phyloP scores from a whole-genome alignment of 2,797 vertebrate species.

The Triplophysa bombifrons region DNA sequence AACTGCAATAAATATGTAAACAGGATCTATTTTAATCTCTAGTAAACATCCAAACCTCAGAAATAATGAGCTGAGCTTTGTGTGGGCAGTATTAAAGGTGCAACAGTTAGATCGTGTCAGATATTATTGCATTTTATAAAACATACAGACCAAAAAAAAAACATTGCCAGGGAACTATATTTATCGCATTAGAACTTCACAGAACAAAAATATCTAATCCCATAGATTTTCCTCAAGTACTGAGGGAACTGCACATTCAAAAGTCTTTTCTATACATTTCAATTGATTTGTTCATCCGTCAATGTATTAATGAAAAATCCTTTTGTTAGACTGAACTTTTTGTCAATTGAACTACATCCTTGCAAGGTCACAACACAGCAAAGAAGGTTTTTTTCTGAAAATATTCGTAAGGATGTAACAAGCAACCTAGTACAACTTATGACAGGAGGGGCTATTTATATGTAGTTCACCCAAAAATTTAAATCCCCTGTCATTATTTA shows the following conservation, averaged over 20 bases:
- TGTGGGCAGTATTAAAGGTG: background rate
- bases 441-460: background rate
- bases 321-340: background rate
- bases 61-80: conserved; percentile 16
- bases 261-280: background rate
- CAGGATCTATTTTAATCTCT: conserved; percentile 35
- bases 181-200: background rate
- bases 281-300: background rate
- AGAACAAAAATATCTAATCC: background rate
- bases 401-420: background rate
- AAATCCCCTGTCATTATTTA: no score
- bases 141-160: background rate
- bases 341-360: background rate
- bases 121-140: background rate
- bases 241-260: background rate
- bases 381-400: background rate
- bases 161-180: background rate
- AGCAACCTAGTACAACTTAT: background rate
- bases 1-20: conserved; percentile 35
- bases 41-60: conserved; percentile 9
- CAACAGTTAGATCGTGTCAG: background rate
- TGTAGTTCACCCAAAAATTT: no score
- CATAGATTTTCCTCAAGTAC: background rate
- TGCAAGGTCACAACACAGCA: background rate
- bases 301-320: background rate